Percentiles rank a stretch among this genome's conserved stretches.
These are phyloP conservation scores for Azorinus chamasolen DNA, from an alignment of 2,888 invertebrate genomes.

Conservation along the genomic window DNA sequence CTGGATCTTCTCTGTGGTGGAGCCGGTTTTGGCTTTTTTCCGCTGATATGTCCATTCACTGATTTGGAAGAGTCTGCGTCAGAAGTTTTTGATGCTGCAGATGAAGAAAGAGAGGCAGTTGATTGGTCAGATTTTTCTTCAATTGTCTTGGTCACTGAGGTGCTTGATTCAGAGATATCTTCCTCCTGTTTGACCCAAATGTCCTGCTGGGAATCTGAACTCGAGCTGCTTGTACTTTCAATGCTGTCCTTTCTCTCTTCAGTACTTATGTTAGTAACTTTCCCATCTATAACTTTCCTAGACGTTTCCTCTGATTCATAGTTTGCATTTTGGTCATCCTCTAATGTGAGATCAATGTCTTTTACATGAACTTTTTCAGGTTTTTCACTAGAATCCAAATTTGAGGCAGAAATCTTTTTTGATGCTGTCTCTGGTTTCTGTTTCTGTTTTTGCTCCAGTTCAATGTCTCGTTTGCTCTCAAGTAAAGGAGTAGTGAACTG, in stretches of 20 bases:
- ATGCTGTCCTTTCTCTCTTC: constrained; percentile 62
- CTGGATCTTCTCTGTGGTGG: constrained; percentile 79
- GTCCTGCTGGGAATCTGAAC: constrained; percentile 76
- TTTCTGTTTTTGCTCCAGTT: constrained; percentile 28
- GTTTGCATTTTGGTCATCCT: constrained; percentile 42
- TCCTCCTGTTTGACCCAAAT: constrained; percentile 50
- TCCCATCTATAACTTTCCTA: constrained; percentile 42
- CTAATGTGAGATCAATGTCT: constrained; percentile 22
- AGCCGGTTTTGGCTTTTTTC: constrained; percentile 73
- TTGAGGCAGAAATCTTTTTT: constrained; percentile 47
- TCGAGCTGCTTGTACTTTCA: constrained; percentile 72
- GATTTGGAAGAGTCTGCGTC: constrained; percentile 7
- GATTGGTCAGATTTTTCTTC: background rate
- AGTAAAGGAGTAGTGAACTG: constrained; percentile 61
- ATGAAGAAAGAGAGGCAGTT: background rate
- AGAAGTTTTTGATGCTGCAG: background rate
- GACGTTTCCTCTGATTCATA: constrained; percentile 21
- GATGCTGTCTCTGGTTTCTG: constrained; percentile 34
- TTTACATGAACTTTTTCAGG: constrained; percentile 11
- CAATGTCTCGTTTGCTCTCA: constrained; percentile 54
- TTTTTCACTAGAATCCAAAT: constrained; percentile 46
- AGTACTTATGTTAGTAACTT: constrained; percentile 50
- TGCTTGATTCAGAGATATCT: constrained; percentile 34
- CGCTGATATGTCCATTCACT: constrained; percentile 8
- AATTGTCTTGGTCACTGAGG: constrained; percentile 15